Base-by-base conservation (phyloP, 2,888 invertebrate species). In the Leptinotarsa haldemani region DNA sequence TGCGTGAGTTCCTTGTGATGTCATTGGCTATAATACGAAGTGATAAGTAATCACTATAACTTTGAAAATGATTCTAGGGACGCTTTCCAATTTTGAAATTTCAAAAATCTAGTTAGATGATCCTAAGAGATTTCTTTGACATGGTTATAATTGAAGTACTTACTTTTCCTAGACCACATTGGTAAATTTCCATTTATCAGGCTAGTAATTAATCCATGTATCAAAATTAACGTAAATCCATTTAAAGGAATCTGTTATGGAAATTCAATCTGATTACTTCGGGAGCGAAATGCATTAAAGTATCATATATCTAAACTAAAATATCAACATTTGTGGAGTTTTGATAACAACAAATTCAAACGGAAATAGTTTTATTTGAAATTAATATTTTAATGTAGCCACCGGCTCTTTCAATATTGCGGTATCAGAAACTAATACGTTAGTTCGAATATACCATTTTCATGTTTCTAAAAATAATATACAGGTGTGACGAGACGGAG, bases 261-360 rank as follows among this genome's bases (percentile, higher is more conserved):
- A 74, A 81, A 81, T 74, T 63, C 48, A 78, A 81, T 80, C 75
- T 70, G 63, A 72, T 56, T 50, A 78, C 81, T 75, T 56, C 67
- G 48, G 79, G 79, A 63, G 69, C 58, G 72, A 74, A 77, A 75
- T 81, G 81, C 82, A 82, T 82, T 82, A 82, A 82, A 82, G 82
- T 82, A 82, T 82, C 82, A 74, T 80, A 78, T 82, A 79, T 79
- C 82, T 78, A 73, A 77, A 80, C 82, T 78, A 71, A 76, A 80
- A 79, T 75, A 80, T 80, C 80, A 80, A 80, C 78, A 80, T 79
- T 80, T 74, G 75, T 79, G 74, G 66, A 46, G 73, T 72, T 75
- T 63, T 72, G 72, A 65, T 74, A 67, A 30, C 48, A 40, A 69
- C 64, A 58, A 65, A 68, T 74, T 46, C 40, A 25, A n/a, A 48